Percentiles rank a stretch among this genome's conserved stretches.
Conservation (phyloP, 2,113 vertebrate genomes). For the Sceloporus tristichus region DNA sequence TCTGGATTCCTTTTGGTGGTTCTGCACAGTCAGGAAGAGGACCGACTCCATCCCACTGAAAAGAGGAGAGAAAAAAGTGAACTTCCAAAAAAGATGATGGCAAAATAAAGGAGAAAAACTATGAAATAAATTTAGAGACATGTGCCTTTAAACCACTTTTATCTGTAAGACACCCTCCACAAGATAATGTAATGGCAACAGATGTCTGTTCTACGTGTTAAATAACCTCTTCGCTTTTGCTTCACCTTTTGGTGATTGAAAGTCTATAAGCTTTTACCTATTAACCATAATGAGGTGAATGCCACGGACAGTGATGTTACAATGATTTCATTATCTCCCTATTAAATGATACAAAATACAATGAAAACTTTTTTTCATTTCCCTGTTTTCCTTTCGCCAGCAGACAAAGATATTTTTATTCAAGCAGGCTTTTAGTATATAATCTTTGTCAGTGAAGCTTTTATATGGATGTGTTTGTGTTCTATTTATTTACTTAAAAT, state of each 20-base stretch:
- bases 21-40: slow-evolving; percentile 95
- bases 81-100: slow-evolving; percentile 34
- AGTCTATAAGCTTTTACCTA: slow-evolving; percentile 16
- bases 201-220: slow-evolving; percentile 1
- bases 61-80: slow-evolving; percentile 64
- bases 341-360: neutral
- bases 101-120: neutral
- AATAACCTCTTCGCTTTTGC: neutral
- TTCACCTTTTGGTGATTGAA: slow-evolving; percentile 10
- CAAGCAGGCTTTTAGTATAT: too few relatives aligned
- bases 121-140: neutral
- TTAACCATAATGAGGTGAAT: slow-evolving; percentile 17
- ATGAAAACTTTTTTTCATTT: neutral
- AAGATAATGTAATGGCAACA: neutral
- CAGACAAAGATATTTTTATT: too few relatives aligned
- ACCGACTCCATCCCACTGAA: slow-evolving; percentile 97
- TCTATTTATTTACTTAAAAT: too few relatives aligned
- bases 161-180: neutral
- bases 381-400: too few relatives aligned
- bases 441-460: too few relatives aligned
- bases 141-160: neutral
- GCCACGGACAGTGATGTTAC: neutral
- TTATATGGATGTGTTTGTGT: too few relatives aligned
- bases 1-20: slow-evolving; percentile 98
- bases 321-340: neutral